Conservation (phyloP, 2,888 invertebrate genomes). For the Strigamia maritima region DNA sequence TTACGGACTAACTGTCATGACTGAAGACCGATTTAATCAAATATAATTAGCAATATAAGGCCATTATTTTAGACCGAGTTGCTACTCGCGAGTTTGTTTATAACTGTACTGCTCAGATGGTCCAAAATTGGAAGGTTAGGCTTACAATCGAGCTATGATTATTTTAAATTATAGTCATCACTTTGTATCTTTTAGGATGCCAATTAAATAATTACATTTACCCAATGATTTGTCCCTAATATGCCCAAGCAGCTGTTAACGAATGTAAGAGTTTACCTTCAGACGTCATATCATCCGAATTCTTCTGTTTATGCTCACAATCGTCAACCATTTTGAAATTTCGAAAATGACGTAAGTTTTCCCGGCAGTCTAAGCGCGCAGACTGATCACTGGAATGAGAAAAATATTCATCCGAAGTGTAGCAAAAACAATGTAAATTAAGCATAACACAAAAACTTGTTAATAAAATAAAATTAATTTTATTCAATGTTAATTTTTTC, state of each 20-base stretch:
- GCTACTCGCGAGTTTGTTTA: neutral
- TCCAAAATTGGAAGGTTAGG: conserved; percentile 19
- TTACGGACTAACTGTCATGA: neutral
- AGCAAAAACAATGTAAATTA: neutral
- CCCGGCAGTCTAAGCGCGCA: conserved; percentile 6
- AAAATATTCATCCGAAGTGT: conserved; percentile 26
- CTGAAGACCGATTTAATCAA: neutral
- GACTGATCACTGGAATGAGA: conserved; percentile 21
- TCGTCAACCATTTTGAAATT: conserved; percentile 35
- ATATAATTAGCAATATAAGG: neutral
- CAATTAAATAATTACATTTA: neutral
- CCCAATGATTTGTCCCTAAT: neutral
- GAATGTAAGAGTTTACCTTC: neutral
- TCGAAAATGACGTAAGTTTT: conserved; percentile 19
- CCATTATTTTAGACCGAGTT: neutral
- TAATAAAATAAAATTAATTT: neutral
- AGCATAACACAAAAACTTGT: neutral
- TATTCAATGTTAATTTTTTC: neutral
- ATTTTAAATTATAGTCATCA: neutral
- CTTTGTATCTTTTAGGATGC: neutral
- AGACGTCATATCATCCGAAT: conserved; percentile 22
- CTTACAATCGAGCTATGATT: neutral
- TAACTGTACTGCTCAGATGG: neutral
- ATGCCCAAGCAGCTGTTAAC: neutral
- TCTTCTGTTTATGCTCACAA: conserved; percentile 22